Conservation (phyloP, 2,888 invertebrate species). For the Hydrotaea cyrtoneurina region DNA sequence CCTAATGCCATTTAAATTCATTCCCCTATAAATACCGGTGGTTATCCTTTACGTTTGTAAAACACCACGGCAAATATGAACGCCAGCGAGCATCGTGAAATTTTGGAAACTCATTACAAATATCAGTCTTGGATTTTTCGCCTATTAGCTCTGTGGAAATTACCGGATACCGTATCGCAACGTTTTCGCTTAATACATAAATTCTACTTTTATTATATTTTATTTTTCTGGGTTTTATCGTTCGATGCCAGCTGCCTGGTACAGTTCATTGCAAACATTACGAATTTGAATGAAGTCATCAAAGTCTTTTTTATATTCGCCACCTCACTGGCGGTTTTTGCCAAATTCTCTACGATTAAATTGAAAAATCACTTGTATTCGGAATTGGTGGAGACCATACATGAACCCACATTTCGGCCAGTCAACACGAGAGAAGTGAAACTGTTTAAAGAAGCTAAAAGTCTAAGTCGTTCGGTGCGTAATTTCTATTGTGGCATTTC, state of each 20-base stretch:
- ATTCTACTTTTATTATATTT: constrained; percentile 62
- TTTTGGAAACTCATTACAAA: constrained; percentile 72
- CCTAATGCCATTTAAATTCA: not conserved
- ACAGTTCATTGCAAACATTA: constrained; percentile 70
- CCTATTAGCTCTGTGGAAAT: constrained; percentile 51
- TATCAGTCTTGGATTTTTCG: constrained; percentile 58
- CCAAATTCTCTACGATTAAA: constrained; percentile 69
- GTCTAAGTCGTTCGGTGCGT: constrained; percentile 64
- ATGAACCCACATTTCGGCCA: constrained; percentile 65
- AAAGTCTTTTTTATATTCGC: constrained; percentile 72
- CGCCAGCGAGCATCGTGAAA: constrained; percentile 86
- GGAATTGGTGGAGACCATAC: constrained; percentile 66
- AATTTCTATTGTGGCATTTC: constrained; percentile 70
- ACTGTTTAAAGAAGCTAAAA: constrained; percentile 56
- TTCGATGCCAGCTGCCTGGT: constrained; percentile 70
- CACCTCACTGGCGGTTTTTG: constrained; percentile 68
- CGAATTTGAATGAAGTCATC: constrained; percentile 72
- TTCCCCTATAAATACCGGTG: constrained; percentile 35
- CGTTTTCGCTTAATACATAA: constrained; percentile 34
- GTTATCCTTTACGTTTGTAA: not conserved
- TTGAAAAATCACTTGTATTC: constrained; percentile 65
- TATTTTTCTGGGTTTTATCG: constrained; percentile 69
- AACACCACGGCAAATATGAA: constrained; percentile 84
- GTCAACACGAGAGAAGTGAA: constrained; percentile 61
- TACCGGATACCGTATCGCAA: constrained; percentile 40